A percentile compares a stretch with the other conserved stretches of the same genome.
phyloP scores from a whole-genome alignment of 2,113 vertebrate genomes.

The Grallaria varia region DNA sequence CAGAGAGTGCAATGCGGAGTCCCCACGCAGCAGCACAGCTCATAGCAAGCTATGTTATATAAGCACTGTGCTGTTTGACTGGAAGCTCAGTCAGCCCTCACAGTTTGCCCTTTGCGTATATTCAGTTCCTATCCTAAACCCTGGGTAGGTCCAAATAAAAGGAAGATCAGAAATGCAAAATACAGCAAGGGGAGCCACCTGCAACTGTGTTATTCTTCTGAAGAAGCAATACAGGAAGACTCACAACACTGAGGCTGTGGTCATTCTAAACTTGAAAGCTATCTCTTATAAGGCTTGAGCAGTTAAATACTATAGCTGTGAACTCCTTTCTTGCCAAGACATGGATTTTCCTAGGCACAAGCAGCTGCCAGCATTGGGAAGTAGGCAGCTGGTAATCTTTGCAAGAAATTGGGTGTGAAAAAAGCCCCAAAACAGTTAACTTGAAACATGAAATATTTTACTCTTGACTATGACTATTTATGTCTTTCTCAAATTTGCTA shows the following conservation, averaged over 20 bases:
- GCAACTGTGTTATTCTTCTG: not conserved
- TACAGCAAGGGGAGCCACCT: not conserved
- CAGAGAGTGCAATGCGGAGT: not conserved
- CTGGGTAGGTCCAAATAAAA: not conserved
- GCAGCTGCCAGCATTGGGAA: not conserved
- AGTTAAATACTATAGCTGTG: not conserved
- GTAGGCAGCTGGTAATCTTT: not conserved
- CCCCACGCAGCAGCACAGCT: too few relatives aligned
- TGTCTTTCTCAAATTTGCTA: not conserved
- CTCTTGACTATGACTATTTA: not conserved
- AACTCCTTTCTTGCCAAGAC: not conserved
- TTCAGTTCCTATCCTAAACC: not conserved
- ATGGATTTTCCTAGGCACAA: not conserved
- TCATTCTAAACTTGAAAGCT: not conserved
- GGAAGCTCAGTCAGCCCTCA: not conserved
- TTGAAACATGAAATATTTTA: not conserved
- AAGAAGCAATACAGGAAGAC: not conserved
- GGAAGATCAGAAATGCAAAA: not conserved
- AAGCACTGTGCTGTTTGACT: not conserved
- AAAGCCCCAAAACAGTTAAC: rapidly evolving
- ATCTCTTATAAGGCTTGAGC: not conserved
- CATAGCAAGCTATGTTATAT: not conserved
- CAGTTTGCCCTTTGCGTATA: not conserved
- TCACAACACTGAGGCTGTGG: not conserved
- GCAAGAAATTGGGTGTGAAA: not conserved